These are phyloP conservation scores for Pantala flavescens DNA, from an alignment of 1,140 invertebrate species.

Conservation along the genomic window DNA sequence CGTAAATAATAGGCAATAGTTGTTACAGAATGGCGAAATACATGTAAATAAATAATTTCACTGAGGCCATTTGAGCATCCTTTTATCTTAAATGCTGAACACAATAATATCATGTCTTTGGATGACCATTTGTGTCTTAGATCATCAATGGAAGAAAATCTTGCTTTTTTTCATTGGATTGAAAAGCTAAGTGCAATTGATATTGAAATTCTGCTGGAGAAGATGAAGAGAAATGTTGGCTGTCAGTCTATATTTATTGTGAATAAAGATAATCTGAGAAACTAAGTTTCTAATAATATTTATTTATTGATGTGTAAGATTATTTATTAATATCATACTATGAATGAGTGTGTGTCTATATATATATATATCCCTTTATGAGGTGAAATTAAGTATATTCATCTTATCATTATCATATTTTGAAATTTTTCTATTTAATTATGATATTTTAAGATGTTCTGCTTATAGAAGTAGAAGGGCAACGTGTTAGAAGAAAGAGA, in stretches of 20 bases:
- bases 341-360: no score
- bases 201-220: neutral
- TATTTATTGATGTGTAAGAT: neutral
- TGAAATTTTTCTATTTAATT: no score
- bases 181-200: neutral
- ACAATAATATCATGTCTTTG: neutral
- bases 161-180: neutral
- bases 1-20: constrained; percentile 3
- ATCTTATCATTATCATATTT: no score
- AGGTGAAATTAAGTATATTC: no score
- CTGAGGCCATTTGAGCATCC: neutral
- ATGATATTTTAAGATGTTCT: no score
- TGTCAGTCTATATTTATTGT: constrained; percentile 5
- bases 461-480: no score
- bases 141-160: neutral
- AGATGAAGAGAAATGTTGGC: neutral
- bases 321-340: no score
- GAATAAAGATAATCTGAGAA: neutral
- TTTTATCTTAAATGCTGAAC: neutral
- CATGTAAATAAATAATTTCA: constrained; percentile 1
- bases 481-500: no score
- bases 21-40: constrained; percentile 6
- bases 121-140: constrained; percentile 9
- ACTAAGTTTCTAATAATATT: neutral
- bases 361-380: no score